A percentile compares a stretch with the other conserved stretches of the same genome.
phyloP scores from a whole-genome alignment of 2,888 invertebrate genomes.

The Exocentrus adspersus region DNA sequence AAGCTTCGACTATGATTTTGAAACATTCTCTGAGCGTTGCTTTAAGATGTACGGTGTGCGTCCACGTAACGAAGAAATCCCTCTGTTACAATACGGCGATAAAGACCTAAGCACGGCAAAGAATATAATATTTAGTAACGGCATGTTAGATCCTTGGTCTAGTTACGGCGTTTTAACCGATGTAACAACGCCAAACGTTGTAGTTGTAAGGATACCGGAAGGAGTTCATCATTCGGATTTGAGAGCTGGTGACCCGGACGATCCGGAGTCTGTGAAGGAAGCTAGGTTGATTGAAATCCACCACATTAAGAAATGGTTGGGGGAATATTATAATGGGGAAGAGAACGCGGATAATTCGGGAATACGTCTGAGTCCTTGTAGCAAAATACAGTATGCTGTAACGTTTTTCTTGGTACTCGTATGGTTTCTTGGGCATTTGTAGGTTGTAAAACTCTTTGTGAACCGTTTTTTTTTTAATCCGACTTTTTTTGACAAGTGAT shows the following conservation, averaged over 20 bases:
- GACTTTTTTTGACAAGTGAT: too few species aligned
- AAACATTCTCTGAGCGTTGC: conserved; percentile 74
- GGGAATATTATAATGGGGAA: conserved; percentile 35
- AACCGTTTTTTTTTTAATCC: too few species aligned
- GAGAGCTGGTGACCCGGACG: conserved; percentile 70
- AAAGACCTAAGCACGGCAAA: conserved; percentile 73
- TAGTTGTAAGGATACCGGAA: conserved; percentile 81
- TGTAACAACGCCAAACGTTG: conserved; percentile 72
- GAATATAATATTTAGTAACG: conserved; percentile 86
- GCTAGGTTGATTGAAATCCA: conserved; percentile 72
- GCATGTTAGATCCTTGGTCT: conserved; percentile 88
- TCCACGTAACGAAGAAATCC: conserved; percentile 71
- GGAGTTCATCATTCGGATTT: conserved; percentile 90
- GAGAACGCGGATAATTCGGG: too few species aligned
- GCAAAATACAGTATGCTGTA: too few species aligned
- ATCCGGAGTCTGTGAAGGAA: conserved; percentile 72
- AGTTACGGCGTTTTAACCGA: conserved; percentile 84
- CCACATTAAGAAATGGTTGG: conserved; percentile 71
- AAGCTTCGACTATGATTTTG: conserved; percentile 77
- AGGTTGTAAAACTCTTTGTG: too few species aligned
- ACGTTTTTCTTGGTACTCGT: too few species aligned
- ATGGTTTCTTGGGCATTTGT: too few species aligned
- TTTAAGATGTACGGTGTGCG: conserved; percentile 70
- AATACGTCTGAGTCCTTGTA: too few species aligned
- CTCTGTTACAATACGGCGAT: conserved; percentile 84